These are phyloP conservation scores for Ptychobarbus kaznakovi DNA, from an alignment of 2,797 vertebrate species.

Conservation along the genomic window DNA sequence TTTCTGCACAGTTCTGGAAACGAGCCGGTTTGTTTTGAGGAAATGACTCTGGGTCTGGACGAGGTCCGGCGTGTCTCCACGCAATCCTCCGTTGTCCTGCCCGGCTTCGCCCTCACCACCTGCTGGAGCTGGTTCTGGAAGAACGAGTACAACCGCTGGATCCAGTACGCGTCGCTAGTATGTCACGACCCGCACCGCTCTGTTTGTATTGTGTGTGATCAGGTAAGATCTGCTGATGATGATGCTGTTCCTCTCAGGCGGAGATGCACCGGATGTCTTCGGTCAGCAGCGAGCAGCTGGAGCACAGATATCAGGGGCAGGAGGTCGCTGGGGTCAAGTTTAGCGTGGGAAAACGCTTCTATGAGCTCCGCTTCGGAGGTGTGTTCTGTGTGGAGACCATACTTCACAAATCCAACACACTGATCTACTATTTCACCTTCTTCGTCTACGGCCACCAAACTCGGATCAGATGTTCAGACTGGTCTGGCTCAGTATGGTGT, in stretches of 20 bases:
- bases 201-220: neutral
- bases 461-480: no score
- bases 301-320: conserved; percentile 52
- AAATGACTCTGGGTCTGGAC: conserved; percentile 51
- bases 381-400: neutral
- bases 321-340: conserved; percentile 51
- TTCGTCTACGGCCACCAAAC: no score
- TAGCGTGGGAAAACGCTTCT: conserved; percentile 45
- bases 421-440: neutral
- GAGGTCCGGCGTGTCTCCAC: conserved; percentile 62
- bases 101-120: conserved; percentile 55
- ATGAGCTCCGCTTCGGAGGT: conserved; percentile 63
- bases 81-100: conserved; percentile 53
- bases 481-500: no score
- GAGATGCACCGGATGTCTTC: conserved; percentile 55
- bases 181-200: neutral
- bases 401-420: neutral
- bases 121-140: conserved; percentile 64
- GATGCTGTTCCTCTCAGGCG: conserved; percentile 42
- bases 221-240: neutral
- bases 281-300: conserved; percentile 59
- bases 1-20: conserved; percentile 16
- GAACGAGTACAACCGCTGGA: conserved; percentile 55
- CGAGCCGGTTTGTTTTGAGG: conserved; percentile 51
- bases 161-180: conserved; percentile 53